Evolutionary conservation across 2,888 invertebrate genomes (phyloP), one percentile per base, ranked within the genome.

Genomic region (Epirrhoe alternata): DNA sequence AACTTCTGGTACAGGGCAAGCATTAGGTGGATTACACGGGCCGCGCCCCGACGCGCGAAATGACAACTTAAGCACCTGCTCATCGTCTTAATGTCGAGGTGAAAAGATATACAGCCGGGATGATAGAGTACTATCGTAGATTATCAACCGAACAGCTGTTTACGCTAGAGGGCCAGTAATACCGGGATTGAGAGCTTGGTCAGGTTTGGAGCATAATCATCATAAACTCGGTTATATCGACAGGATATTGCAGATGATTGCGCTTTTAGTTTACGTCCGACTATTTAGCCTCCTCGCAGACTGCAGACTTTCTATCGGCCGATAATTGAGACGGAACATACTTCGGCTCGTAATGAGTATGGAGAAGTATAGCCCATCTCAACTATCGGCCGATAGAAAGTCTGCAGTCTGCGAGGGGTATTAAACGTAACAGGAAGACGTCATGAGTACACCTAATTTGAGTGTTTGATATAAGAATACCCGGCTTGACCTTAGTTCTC

Each of bases 41-140:
- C 76, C 81, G 79, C 77, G 81, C 74, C 77, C 76, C 78, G 82
- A 80, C 80, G 84, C 83, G 84, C 77, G 82, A 86, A 86, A 88
- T 89, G 90, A 90, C 90, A 89, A 88, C 83, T 86, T 90, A 86
- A 90, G 89, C 86, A 89, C 84, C 83, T 85, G 86, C 86, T 88
- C 87, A 85, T 85, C 86, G 84, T 85, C 86, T 86, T 87, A 85
- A 85, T 83, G 87, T 82, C 79, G 81, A 77, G 79, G 80, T 80
- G 81, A 81, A 82, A 84, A 83, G 77, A 84, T 83, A 82, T 76
- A 77, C 76, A 71, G 69, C 77, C 65, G 50, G 68, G 62, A 71
- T 79, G 83, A 86, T 84, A 81, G 81, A 84, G 74, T 73, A 78
- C 73, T 81, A 84, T 82, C 75, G 77, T 70, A 74, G 79, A 81